Evolutionary conservation across 2,113 vertebrate species (phyloP).

Genomic region (Columba janthina): DNA sequence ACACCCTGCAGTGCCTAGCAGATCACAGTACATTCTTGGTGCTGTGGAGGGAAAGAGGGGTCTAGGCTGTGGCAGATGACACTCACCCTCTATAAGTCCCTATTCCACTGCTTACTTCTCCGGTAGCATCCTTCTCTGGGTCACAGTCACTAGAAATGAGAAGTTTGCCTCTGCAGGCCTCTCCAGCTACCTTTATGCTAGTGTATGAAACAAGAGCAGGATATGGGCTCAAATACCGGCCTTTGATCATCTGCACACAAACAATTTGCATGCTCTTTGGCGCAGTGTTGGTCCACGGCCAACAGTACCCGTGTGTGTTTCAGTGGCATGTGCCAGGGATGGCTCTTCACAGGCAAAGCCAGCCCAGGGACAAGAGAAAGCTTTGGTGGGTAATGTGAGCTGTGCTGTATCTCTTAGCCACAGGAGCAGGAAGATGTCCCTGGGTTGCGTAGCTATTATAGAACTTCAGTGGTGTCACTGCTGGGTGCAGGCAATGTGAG

Average conservation of each 20-base stretch:
- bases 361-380: not conserved
- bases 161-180: not conserved
- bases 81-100: not conserved
- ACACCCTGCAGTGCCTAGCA: accelerated
- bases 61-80: not conserved
- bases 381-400: not conserved
- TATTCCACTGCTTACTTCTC: not conserved
- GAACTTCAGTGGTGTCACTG: not conserved
- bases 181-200: not conserved
- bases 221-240: not conserved
- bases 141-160: not conserved
- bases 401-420: not conserved
- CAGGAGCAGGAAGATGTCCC: not conserved
- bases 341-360: not conserved
- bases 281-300: accelerated
- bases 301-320: not conserved
- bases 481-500: not conserved
- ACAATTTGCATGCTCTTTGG: not conserved
- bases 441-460: not conserved
- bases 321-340: not conserved
- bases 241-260: not conserved
- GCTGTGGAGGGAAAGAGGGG: accelerated
- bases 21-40: accelerated
- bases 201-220: not conserved
- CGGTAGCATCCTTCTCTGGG: not conserved